These are phyloP conservation scores for Brienomyrus longianalis DNA, from an alignment of 2,113 vertebrate species.

Conservation along the genomic window DNA sequence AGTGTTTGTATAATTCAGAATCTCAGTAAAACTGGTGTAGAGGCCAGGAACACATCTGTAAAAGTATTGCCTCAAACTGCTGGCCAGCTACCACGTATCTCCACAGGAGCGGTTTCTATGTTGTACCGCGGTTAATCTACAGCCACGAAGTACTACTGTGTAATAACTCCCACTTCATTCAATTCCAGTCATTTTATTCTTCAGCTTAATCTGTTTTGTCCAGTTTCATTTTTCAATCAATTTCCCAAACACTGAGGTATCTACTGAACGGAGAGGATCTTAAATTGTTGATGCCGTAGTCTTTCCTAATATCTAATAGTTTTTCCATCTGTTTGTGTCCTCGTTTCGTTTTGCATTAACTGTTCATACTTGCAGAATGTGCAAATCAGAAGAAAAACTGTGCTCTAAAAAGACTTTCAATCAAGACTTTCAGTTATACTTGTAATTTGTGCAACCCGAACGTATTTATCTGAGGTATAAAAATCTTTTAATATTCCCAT, in stretches of 20 bases:
- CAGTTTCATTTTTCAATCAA: constrained; percentile 23
- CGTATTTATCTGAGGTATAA: not conserved
- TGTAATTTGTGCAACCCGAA: not conserved
- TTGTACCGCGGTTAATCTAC: constrained; percentile 25
- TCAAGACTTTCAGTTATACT: not conserved
- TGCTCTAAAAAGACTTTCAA: not conserved
- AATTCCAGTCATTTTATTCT: constrained; percentile 19
- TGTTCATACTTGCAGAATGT: not conserved
- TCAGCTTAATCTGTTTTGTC: constrained; percentile 21
- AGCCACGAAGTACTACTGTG: constrained; percentile 37
- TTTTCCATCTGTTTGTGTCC: constrained; percentile 23
- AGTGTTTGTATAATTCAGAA: constrained; percentile 13
- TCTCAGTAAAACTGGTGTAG: not conserved
- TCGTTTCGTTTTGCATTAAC: not conserved
- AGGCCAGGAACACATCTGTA: constrained; percentile 16
- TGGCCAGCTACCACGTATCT: constrained; percentile 35
- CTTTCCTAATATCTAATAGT: constrained; percentile 9
- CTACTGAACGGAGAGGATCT: not conserved
- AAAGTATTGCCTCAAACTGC: constrained; percentile 6
- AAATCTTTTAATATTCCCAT: not conserved
- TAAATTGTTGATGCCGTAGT: constrained; percentile 22
- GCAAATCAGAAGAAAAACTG: not conserved
- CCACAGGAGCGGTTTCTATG: constrained; percentile 26
- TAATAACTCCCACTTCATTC: constrained; percentile 18
- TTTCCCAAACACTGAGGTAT: constrained; percentile 7